Base-by-base conservation (phyloP, 2,797 vertebrate genomes). In the Eulemur coronatus region DNA sequence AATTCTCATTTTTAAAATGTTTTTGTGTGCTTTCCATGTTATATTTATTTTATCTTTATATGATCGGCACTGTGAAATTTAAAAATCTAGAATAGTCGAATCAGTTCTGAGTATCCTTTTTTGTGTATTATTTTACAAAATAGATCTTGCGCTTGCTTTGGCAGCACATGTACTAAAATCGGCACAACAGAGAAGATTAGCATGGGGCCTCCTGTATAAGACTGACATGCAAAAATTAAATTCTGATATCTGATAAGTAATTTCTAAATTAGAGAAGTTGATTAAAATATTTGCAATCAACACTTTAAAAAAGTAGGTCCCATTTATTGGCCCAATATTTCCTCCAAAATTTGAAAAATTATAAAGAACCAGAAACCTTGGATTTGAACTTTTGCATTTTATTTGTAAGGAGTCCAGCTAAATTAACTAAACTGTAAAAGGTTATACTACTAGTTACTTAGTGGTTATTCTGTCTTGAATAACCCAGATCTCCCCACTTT, bases 1-100 rank as follows among this genome's bases (percentile, higher is more conserved):
- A 57, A 28, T 90, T 22, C 30, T 84, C 43, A 48, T 75, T 93
- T 92, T 52, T 7, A 41, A 82, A 88, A 87, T 85, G 18, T 59
- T 72, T 91, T 94, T 63, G 5, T 73, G 26, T 80, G 43, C 28
- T 22, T 88, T 89, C 55, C 24, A 10, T 84, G 57, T 88, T 76
- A 50, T 41, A 78, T 90, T 92, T 70, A 89, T n/a, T 91, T 91
- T 86, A 73, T 80, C 84, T 80, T 87, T 90, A 7, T 92, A 61
- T 75, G 38, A 76, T 97, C 67, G 41, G 41, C 59, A 93, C 89
- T 84, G 73, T 2, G 41, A 75, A 86, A 82, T 92, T 91, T 96
- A 35, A 95, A 94, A 93, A 35, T 18, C 20, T 76, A 81, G 63
- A 28, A n/a, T 92, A 84, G 30, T 89, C 38, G 78, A 43, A 72